Conservation (phyloP, 1,140 invertebrate genomes). For the Anastrepha ludens region DNA sequence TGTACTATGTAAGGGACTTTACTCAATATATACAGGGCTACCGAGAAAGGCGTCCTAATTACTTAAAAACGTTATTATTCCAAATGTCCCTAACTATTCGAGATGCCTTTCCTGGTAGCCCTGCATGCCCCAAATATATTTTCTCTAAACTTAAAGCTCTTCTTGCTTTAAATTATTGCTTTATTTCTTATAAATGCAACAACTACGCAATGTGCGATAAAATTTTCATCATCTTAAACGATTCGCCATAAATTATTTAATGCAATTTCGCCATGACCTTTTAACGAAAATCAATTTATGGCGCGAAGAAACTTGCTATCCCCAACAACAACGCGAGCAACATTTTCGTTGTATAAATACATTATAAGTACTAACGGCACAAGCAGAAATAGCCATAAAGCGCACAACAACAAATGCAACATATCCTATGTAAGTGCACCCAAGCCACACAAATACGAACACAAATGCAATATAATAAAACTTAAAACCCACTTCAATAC, state of each 20-base stretch:
- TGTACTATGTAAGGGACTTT: too few relatives aligned
- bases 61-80: too few relatives aligned
- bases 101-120: too few relatives aligned
- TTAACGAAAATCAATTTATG: constrained; percentile 47
- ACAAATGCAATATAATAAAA: constrained; percentile 33
- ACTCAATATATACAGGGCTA: too few relatives aligned
- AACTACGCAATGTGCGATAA: neutral
- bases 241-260: constrained; percentile 12
- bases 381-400: constrained; percentile 2
- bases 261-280: constrained; percentile 1
- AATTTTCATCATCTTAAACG: neutral
- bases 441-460: neutral
- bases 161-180: neutral
- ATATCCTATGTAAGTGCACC: constrained; percentile 1
- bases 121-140: too few relatives aligned
- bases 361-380: neutral
- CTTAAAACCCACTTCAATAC: constrained; percentile 29
- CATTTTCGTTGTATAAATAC: neutral
- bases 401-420: neutral
- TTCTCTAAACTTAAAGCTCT: too few relatives aligned
- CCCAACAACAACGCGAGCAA: neutral
- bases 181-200: neutral
- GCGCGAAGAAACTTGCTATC: neutral
- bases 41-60: too few relatives aligned
- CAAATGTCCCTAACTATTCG: too few relatives aligned